Conservation (phyloP, 2,113 vertebrate genomes). For the Platysteira castanea region DNA sequence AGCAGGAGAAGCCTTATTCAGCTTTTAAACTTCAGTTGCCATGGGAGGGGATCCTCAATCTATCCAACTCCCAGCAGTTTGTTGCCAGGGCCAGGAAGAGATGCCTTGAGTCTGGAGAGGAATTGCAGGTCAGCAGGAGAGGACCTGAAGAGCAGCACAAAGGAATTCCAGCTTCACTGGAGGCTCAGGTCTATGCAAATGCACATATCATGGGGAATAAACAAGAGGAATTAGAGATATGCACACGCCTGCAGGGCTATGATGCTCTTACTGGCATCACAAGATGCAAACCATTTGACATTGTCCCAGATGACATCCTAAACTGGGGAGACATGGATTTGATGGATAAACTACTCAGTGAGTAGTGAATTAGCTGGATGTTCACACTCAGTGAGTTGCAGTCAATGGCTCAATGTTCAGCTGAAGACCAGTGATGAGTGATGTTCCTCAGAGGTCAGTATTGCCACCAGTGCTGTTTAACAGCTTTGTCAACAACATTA, state of each 20-base stretch:
- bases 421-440: not conserved
- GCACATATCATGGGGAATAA: not conserved
- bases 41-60: not conserved
- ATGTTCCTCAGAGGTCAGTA: not conserved
- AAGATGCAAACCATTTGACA: not conserved
- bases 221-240: not conserved
- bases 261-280: not conserved
- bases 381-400: not conserved
- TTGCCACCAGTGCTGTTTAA: fast-evolving
- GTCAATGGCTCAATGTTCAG: not conserved
- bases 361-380: not conserved
- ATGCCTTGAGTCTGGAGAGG: not conserved
- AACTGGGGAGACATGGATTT: not conserved
- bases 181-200: not conserved
- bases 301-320: not conserved
- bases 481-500: not conserved
- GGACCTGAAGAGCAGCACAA: not conserved
- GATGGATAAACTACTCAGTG: not conserved
- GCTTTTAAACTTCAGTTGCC: not conserved
- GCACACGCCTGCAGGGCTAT: not conserved
- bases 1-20: not conserved
- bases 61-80: not conserved
- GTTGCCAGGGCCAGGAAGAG: not conserved
- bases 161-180: not conserved
- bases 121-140: not conserved